Evolutionary conservation across 2,113 vertebrate species (phyloP), one percentile per base, ranked within the genome.

Genomic region (Candoia aspera): DNA sequence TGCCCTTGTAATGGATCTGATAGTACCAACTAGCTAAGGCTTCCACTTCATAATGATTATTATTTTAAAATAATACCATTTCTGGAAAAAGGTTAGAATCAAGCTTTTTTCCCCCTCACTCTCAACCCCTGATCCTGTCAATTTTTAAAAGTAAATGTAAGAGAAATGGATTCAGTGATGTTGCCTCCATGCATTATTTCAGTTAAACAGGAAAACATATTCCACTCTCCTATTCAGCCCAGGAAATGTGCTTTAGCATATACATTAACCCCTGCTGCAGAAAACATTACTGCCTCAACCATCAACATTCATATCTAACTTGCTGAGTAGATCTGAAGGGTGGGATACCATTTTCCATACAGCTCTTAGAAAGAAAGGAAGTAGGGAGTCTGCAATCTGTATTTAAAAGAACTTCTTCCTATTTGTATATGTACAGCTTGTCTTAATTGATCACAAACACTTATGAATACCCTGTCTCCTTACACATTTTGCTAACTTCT

Each of bases 1-100:
- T 84, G 87, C 23, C 33, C 91, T 60, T 55, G 46, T 85, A 92
- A 92, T 89, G 58, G 87, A 89, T 92, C 91, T 89, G 87, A 89
- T 89, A 85, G 73, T 53, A 89, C 87, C 87, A 92, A 55, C 46
- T 84, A 62, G 46, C 26, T 24, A 57, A 88, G 24, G 19, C n/a
- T 79, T 79, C 68, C 68, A 79, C 68, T 79, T 19, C 1, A 0
- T 79, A 37, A 79, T 79, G 15, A 37, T 79, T 37, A 79, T 37
- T 79, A 37, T 79, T 79, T 79, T 21, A 21, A 73, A 73, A 79
- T 79, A 21, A 37, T 73, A 73, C 42, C 23, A 55, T 86, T 87
- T 91, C 90, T 53, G 57, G 84, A 68, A 46, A 91, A n/a, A 19
- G 60, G 49, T 42, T 87, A 87, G 54, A 60, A 68, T 68, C 23